Conservation (phyloP, 2,888 invertebrate genomes). For the Pterostichus niger region DNA sequence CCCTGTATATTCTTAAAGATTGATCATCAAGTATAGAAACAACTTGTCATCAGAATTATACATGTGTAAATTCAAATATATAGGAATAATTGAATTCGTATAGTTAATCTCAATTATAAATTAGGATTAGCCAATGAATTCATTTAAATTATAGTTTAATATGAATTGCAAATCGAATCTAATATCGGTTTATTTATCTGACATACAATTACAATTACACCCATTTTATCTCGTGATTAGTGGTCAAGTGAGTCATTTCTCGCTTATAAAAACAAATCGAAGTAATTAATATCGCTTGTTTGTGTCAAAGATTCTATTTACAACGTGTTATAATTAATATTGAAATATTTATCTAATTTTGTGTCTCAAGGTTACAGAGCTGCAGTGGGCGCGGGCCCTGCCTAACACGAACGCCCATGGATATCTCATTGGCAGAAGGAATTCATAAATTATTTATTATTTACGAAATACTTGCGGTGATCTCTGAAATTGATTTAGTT, state of each 20-base stretch:
- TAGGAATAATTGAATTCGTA: too few species aligned
- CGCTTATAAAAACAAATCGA: neutral
- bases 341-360: constrained; percentile 15
- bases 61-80: too few species aligned
- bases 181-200: constrained; percentile 34
- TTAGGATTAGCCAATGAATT: too few species aligned
- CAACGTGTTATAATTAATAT: constrained; percentile 8
- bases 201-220: constrained; percentile 37
- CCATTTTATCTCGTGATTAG: constrained; percentile 28
- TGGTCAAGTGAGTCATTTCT: constrained; percentile 15
- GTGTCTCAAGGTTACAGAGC: neutral
- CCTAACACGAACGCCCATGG: constrained; percentile 36
- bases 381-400: constrained; percentile 25
- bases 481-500: constrained; percentile 33
- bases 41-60: too few species aligned
- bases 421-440: constrained; percentile 1
- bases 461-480: constrained; percentile 36
- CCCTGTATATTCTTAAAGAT: too few species aligned
- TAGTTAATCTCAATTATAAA: too few species aligned
- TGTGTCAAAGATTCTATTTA: constrained; percentile 20
- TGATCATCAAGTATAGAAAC: too few species aligned
- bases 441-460: constrained; percentile 42
- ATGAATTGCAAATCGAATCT: constrained; percentile 25
- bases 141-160: constrained; percentile 4
- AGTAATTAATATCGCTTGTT: constrained; percentile 9